phyloP scores from a whole-genome alignment of 2,113 vertebrate species.

The Callaeas wilsoni region DNA sequence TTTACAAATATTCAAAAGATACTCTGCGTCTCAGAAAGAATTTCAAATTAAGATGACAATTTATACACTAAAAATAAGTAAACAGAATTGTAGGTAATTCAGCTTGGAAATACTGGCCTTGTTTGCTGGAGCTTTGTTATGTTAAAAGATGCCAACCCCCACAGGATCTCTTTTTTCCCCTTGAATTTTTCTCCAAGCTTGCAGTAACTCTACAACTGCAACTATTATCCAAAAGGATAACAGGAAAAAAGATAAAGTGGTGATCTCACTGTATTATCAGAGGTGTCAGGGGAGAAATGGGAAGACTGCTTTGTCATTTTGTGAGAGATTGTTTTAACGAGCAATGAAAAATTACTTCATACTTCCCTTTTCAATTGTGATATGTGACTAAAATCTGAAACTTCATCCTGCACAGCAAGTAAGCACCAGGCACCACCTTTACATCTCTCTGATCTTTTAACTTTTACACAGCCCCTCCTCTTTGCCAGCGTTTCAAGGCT shows the following conservation, averaged over 20 bases:
- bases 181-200: background rate
- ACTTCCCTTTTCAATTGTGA: background rate
- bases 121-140: background rate
- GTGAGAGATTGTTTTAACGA: background rate
- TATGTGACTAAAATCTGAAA: background rate
- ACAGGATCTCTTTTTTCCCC: background rate
- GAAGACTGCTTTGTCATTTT: constrained; percentile 5
- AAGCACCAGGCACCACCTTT: background rate
- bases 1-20: background rate
- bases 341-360: background rate
- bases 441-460: background rate
- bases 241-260: background rate
- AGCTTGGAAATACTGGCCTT: background rate
- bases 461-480: background rate
- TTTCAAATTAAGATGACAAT: background rate
- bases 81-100: background rate
- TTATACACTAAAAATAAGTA: background rate
- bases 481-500: background rate
- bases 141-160: background rate
- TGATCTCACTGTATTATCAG: constrained; percentile 22
- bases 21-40: background rate
- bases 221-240: background rate
- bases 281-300: constrained; percentile 4
- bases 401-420: background rate
- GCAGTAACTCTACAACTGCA: background rate